Conservation (phyloP, 2,113 vertebrate genomes). For the Parotia lawesii region DNA sequence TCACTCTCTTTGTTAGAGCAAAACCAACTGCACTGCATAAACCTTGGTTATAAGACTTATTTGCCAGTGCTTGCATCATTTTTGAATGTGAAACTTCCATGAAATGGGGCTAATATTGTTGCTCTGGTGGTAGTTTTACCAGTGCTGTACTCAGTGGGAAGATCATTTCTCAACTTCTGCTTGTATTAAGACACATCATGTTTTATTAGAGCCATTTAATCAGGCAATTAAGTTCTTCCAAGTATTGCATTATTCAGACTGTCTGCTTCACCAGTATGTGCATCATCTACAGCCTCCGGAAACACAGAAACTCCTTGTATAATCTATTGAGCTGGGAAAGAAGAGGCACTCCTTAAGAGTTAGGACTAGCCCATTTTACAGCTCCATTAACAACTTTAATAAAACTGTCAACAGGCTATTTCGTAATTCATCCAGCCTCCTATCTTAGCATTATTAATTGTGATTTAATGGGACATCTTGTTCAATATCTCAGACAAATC, state of each 20-base stretch:
- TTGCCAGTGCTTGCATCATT: neutral
- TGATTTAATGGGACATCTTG: slow-evolving; percentile 2
- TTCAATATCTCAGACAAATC: neutral
- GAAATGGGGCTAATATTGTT: neutral
- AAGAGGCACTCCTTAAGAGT: neutral
- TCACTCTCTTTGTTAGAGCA: neutral
- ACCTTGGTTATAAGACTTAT: neutral
- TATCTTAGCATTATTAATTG: slow-evolving; percentile 17
- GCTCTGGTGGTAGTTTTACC: neutral
- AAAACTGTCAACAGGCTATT: slow-evolving; percentile 1
- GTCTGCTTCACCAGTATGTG: neutral
- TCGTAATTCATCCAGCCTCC: neutral
- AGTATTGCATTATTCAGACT: slow-evolving; percentile 27
- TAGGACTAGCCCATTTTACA: neutral
- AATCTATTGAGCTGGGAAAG: neutral
- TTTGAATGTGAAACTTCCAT: neutral
- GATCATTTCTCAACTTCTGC: slow-evolving; percentile 7
- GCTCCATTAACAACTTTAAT: slow-evolving; percentile 17
- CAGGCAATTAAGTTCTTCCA: slow-evolving; percentile 37
- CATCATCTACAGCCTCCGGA: neutral
- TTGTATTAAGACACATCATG: neutral
- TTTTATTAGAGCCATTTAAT: slow-evolving; percentile 42
- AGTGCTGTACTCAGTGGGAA: neutral
- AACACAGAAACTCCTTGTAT: slow-evolving; percentile 18
- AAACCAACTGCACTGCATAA: neutral